These are phyloP conservation scores for Geodia barretti DNA, from an alignment of 37 sponge, comb jelly and placozoan genomes.

Conservation along the genomic window DNA sequence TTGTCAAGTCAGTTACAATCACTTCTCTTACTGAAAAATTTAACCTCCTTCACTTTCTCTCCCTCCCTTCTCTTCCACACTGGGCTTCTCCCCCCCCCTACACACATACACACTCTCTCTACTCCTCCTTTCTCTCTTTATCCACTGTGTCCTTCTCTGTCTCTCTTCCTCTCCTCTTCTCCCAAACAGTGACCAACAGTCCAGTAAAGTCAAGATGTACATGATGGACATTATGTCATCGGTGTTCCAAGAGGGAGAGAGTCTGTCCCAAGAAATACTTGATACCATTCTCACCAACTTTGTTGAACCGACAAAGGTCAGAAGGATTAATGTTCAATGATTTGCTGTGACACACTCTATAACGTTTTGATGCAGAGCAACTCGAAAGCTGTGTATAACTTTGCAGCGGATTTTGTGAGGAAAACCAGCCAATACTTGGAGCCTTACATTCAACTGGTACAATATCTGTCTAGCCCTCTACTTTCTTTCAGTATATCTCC, in stretches of 20 bases:
- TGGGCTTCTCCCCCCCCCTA: background rate
- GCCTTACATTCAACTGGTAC: slow-evolving; percentile 80
- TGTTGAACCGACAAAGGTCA: slow-evolving; percentile 53
- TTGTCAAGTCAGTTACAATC: slow-evolving; percentile 41
- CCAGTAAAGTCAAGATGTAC: slow-evolving; percentile 59
- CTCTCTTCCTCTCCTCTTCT: background rate
- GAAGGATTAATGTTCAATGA: background rate
- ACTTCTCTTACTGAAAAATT: background rate
- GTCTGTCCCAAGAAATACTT: slow-evolving; percentile 70
- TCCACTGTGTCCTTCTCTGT: background rate
- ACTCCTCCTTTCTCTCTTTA: background rate
- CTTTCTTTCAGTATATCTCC: background rate
- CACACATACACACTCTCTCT: too few relatives aligned
- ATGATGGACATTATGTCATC: slow-evolving; percentile 69
- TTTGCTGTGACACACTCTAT: too few relatives aligned
- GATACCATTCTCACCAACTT: slow-evolving; percentile 63
- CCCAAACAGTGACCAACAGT: slow-evolving; percentile 48
- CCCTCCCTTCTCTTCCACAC: background rate
- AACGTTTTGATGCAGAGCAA: slow-evolving; percentile 41
- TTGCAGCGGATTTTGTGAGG: slow-evolving; percentile 72
- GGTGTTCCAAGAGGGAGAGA: slow-evolving; percentile 74
- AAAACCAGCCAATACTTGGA: slow-evolving; percentile 73
- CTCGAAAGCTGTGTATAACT: slow-evolving; percentile 44
- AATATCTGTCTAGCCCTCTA: too few relatives aligned
- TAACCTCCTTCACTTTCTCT: background rate